Conservation (phyloP, 1,140 invertebrate species). For the Diabrotica virgifera region DNA sequence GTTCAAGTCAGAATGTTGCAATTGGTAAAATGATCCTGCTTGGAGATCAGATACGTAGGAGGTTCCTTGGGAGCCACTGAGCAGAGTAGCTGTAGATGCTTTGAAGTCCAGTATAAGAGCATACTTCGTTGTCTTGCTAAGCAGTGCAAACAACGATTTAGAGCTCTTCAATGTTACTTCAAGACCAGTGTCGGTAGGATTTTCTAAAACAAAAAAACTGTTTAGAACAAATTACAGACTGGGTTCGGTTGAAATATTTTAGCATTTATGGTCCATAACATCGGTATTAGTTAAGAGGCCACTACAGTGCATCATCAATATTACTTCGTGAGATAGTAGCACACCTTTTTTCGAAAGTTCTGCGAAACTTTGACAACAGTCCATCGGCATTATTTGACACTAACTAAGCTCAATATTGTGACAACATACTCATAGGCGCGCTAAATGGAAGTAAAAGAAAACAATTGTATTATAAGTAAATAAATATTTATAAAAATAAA, state of each 20-base stretch:
- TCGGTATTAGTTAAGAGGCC: neutral
- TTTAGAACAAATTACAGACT: neutral
- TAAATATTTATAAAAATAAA: too few relatives aligned
- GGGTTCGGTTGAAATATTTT: neutral
- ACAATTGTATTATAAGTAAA: too few relatives aligned
- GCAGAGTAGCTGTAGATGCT: neutral
- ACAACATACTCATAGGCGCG: too few relatives aligned
- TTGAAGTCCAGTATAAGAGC: neutral
- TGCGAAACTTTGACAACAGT: too few relatives aligned
- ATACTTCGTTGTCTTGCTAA: neutral
- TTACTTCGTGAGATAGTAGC: too few relatives aligned
- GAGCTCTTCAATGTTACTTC: neutral
- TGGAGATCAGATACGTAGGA: neutral
- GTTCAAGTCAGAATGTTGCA: neutral
- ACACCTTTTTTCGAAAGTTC: too few relatives aligned
- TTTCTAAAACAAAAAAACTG: too few relatives aligned
- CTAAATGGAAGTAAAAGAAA: too few relatives aligned
- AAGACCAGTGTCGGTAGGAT: neutral
- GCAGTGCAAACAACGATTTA: neutral
- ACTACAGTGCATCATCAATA: too few relatives aligned
- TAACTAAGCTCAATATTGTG: too few relatives aligned
- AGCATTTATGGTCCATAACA: neutral
- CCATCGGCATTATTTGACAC: too few relatives aligned
- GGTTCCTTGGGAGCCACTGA: neutral
- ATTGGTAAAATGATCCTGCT: neutral